Evolutionary conservation across 1,140 invertebrate species (phyloP), one percentile per base, ranked within the genome.

Genomic region (Drosophila subobscura): DNA sequence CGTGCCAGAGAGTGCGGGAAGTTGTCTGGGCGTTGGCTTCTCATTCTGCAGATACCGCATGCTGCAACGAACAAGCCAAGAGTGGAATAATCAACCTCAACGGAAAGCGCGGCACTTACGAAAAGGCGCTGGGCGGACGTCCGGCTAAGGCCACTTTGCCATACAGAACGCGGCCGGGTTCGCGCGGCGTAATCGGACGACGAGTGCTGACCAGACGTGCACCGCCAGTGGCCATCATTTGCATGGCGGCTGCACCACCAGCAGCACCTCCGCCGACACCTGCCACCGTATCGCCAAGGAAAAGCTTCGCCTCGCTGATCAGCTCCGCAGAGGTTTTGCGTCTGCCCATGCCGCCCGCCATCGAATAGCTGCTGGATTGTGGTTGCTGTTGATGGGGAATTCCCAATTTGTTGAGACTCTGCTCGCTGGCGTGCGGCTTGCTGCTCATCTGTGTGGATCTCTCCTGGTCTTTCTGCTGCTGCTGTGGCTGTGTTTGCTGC

Each of bases 171-270:
- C 96, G 92, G 58, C 96, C 94, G 27, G 95, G 94, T 56, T 96
- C 96, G 23, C 95, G 92, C 5, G 96, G 96, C 7, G 96, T 97
- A 80, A 96, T 96, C 3, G 96, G 96, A 27, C 96, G 92, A 60
- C 95, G 94, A 0, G 96, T 96, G 79, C 94, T 93, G 41, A 96
- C 92, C 51, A 94, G 86, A 2, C 93, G 92, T 8, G 93, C 90
- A 7, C 90, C 91, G 14, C 89, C 89, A 0, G 77, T 74, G 16
- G 80, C 72, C 63, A 83, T 58, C 44, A 79, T 45, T 10, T 67
- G 51, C 40, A 57, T 45, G 0, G 68, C 42, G 14, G 53, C 29
- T 6, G 41, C 58, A 1, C 64, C 33, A 4, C 27, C 41, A 8
- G 12, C 25, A 27, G 10, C 5, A 23, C 14, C 29, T 10, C 47